Evolutionary conservation across 1,140 invertebrate species (phyloP).

Genomic region (Conus betulinus): DNA sequence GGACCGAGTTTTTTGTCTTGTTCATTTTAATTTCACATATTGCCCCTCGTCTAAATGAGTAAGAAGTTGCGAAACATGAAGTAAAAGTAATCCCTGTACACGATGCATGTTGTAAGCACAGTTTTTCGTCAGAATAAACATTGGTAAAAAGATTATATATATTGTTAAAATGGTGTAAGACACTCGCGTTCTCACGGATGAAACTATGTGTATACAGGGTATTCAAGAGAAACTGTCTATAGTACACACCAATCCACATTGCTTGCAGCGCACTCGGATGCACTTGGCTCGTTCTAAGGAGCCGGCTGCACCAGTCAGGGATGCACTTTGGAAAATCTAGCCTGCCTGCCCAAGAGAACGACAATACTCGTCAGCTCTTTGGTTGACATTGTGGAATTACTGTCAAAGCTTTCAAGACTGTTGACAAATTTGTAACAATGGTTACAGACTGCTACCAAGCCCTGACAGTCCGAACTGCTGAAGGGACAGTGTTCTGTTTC

Average conservation of each 20-base stretch:
- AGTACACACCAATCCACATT: background rate
- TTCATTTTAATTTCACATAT: too few relatives aligned
- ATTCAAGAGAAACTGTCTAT: background rate
- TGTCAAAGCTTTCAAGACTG: background rate
- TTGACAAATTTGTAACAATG: conserved; percentile 14
- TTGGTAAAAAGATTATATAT: too few relatives aligned
- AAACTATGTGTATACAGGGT: too few relatives aligned
- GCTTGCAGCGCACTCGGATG: background rate
- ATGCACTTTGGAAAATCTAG: background rate
- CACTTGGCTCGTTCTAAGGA: background rate
- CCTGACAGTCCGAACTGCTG: conserved; percentile 21
- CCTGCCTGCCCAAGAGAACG: background rate
- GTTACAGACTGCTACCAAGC: conserved; percentile 26
- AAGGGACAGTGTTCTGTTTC: conserved; percentile 28
- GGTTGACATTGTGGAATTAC: background rate
- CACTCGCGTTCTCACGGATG: too few relatives aligned
- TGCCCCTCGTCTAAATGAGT: too few relatives aligned
- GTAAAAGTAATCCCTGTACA: too few relatives aligned
- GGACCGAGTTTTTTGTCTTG: too few relatives aligned
- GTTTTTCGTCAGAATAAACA: too few relatives aligned
- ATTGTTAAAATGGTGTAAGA: too few relatives aligned
- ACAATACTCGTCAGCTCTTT: background rate
- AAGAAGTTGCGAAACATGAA: too few relatives aligned
- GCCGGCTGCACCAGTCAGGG: background rate
- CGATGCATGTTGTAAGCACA: too few relatives aligned